Conservation (phyloP, 2,888 invertebrate species). For the Pachymerium ferrugineum region DNA sequence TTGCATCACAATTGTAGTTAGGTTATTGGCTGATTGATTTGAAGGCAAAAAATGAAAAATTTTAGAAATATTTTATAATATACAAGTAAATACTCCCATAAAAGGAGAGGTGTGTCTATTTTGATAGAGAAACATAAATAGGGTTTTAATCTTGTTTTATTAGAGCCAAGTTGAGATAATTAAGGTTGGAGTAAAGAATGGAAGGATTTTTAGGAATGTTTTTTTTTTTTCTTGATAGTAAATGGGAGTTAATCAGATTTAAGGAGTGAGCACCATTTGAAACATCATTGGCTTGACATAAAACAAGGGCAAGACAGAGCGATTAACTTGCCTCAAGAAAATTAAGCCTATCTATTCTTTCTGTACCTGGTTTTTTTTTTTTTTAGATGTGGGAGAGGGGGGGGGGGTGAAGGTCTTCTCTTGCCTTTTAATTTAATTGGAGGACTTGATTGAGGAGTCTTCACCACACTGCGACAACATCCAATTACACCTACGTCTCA, state of each 20-base stretch:
- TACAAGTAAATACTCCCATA: too few species aligned
- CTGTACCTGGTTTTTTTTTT: slow-evolving; percentile 12
- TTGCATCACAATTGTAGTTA: too few species aligned
- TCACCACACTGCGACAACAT: slow-evolving; percentile 27
- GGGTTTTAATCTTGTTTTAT: neutral
- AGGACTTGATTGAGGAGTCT: slow-evolving; percentile 27
- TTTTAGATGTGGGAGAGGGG: too few species aligned
- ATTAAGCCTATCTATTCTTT: slow-evolving; percentile 21
- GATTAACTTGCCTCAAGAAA: slow-evolving; percentile 15
- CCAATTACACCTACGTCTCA: slow-evolving; percentile 25
- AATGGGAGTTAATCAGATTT: slow-evolving; percentile 19
- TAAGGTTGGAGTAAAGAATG: neutral
- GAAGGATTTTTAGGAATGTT: neutral
- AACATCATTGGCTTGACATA: slow-evolving; percentile 19
- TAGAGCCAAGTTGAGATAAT: neutral
- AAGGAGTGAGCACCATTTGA: neutral
- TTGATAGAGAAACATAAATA: neutral
- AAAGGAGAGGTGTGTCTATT: neutral
- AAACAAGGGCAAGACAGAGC: slow-evolving; percentile 22
- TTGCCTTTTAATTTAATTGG: slow-evolving; percentile 27
- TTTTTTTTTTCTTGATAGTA: slow-evolving; percentile 17
- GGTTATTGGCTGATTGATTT: too few species aligned
- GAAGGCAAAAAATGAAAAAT: too few species aligned
- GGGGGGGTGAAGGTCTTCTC: neutral
- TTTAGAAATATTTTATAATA: too few species aligned